A percentile compares a stretch with the other conserved stretches of the same genome.
phyloP scores from a whole-genome alignment of 2,797 vertebrate genomes.

The Enteromius thamalakanensis region DNA sequence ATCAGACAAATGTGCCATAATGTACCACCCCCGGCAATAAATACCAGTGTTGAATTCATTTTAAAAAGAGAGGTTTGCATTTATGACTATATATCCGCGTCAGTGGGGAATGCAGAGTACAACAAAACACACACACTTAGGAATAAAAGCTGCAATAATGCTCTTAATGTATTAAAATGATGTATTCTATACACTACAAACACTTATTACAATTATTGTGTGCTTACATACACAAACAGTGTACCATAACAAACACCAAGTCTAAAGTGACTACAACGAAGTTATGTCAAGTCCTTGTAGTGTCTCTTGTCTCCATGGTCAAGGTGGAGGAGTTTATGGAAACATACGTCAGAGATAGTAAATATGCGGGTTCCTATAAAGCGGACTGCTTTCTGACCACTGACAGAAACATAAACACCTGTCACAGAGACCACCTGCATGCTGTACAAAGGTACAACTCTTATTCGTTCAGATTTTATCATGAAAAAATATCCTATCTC shows the following conservation, averaged over 20 bases:
- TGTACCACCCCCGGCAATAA: conserved; percentile 61
- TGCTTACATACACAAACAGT: not conserved
- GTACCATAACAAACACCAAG: not conserved
- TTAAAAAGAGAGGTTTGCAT: conserved; percentile 55
- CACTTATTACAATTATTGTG: not conserved
- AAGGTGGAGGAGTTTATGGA: conserved; percentile 33
- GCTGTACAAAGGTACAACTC: conserved; percentile 26
- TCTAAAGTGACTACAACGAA: conserved; percentile 19
- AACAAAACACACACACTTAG: not conserved
- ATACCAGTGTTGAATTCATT: conserved; percentile 64
- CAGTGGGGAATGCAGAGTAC: not conserved
- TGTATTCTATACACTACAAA: not conserved
- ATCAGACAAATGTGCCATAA: conserved; percentile 35
- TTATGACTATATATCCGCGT: conserved; percentile 59
- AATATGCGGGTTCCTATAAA: conserved; percentile 41
- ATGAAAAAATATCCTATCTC: not conserved
- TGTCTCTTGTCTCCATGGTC: conserved; percentile 43
- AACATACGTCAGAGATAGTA: conserved; percentile 42
- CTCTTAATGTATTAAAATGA: not conserved
- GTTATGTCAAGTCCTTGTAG: conserved; percentile 19
- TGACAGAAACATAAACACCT: conserved; percentile 69
- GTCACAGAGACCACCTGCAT: conserved; percentile 49
- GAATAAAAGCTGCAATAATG: not conserved
- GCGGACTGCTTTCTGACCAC: conserved; percentile 46
- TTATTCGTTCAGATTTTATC: not conserved